Evolutionary conservation across 2,113 vertebrate genomes (phyloP).

Genomic region (Ahaetulla prasina): DNA sequence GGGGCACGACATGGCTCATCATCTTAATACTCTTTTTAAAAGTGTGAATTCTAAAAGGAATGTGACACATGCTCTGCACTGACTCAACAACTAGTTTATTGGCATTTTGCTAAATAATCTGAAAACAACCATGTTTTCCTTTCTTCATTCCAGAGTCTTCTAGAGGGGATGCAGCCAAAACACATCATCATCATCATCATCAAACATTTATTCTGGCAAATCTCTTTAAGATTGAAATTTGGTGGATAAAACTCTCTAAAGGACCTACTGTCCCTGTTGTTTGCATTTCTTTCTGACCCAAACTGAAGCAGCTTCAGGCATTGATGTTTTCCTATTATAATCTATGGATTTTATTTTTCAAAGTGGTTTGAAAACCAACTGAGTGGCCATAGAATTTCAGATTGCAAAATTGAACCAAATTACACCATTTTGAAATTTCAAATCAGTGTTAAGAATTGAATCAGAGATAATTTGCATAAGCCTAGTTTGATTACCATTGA

Average conservation of each 20-base stretch:
- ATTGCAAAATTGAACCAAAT: neutral
- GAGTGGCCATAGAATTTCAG: neutral
- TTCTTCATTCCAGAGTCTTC: neutral
- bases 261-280: neutral
- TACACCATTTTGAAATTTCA: neutral
- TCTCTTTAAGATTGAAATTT: neutral
- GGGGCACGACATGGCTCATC: no score
- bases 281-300: neutral
- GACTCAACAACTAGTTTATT: neutral
- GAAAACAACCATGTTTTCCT: neutral
- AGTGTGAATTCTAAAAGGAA: neutral
- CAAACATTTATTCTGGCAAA: neutral
- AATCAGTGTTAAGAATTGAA: neutral
- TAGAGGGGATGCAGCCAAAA: neutral
- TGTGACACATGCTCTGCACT: neutral
- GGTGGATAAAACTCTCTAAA: neutral
- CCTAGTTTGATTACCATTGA: neutral
- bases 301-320: neutral
- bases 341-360: neutral
- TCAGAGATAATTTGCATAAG: neutral
- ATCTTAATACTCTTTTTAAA: no score
- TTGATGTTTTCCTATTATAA: neutral
- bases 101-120: neutral
- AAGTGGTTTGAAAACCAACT: neutral
- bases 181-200: neutral